Base-by-base conservation (phyloP, 2,113 vertebrate genomes). In the Leucoraja erinaceus region DNA sequence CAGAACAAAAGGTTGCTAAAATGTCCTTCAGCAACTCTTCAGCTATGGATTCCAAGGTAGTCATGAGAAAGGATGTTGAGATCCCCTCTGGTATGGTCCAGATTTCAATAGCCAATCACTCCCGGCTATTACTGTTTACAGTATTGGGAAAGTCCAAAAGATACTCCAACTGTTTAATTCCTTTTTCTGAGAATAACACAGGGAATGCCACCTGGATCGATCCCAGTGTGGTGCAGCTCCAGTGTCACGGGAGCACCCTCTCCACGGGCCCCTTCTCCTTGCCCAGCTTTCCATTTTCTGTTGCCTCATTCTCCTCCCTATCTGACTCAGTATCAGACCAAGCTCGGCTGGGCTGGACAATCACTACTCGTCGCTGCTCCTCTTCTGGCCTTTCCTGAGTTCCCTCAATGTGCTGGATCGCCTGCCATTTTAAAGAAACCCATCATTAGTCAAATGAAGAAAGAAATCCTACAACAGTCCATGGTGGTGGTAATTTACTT, bases 361-460 rank as follows among this genome's bases (percentile, higher is more conserved):
- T 99, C 93, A 99, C 99, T 0, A 96, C 98, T 2, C 97, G 95
- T 63, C 99, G 95, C 96, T 97, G 97, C 94, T 99, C 98, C 72
- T 99, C 98, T 94, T 96, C 93, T 95, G 96, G 97, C 94, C 97
- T 97, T 93, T 98, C 98, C 94, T 97, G 98, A 8, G 97, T 99
- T 94, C 99, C 98, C 95, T 99, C 99, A 0, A 99, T 99, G 96
- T 99, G 99, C 96, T 99, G 99, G 96, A 99, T 99, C 0, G 99
- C 99, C 99, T 99, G 95, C 3, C 9, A 47, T 91, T 70, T 74
- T 28, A 91, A 91, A 14, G 18, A 54, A 33, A 66, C 2, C n/a
- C 28, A 16, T 11, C 18, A n/a, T 31, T 31, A 18, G 59, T 63
- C 59, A 63, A 33, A n/a, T 12, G 78, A 4, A 25, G 22, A 14